phyloP scores from a whole-genome alignment of 1,140 invertebrate species.

The Wasmannia auropunctata region DNA sequence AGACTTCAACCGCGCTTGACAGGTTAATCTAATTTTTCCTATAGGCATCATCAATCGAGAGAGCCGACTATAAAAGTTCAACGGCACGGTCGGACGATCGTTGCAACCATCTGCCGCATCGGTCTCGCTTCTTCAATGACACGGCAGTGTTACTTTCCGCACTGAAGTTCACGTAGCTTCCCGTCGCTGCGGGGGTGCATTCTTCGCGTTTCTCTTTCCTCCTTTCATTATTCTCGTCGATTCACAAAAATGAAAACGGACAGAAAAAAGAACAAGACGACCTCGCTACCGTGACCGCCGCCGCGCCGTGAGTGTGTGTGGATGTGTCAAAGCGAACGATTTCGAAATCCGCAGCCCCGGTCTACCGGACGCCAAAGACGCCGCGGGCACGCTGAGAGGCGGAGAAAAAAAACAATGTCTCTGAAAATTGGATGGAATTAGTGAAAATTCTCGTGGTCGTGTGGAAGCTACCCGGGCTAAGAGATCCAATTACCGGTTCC shows the following conservation, averaged over 20 bases:
- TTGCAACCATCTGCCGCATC: constrained; percentile 51
- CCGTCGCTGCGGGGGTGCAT: constrained; percentile 44
- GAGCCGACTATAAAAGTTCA: background rate
- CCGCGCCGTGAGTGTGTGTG: background rate
- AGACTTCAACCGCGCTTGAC: background rate
- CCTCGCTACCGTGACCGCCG: constrained; percentile 40
- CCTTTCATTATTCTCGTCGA: background rate
- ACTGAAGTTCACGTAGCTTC: constrained; percentile 33
- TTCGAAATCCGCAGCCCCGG: background rate
- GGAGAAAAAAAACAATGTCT: constrained; percentile 78
- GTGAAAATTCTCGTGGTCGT: constrained; percentile 78
- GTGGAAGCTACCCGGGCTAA: constrained; percentile 57
- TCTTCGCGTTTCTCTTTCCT: constrained; percentile 1
- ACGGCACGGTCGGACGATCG: background rate
- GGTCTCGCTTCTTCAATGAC: constrained; percentile 24
- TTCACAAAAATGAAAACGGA: background rate
- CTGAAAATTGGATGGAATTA: constrained; percentile 78
- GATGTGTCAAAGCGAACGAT: background rate
- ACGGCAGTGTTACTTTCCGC: constrained; percentile 21
- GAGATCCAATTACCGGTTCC: constrained; percentile 76
- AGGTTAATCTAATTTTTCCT: constrained; percentile 44
- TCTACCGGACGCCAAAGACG: background rate
- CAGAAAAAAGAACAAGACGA: constrained; percentile 45
- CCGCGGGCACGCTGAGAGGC: background rate
- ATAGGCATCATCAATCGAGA: constrained; percentile 37